Base-by-base conservation (phyloP, 2,888 invertebrate species). In the Aporophyla lueneburgensis region DNA sequence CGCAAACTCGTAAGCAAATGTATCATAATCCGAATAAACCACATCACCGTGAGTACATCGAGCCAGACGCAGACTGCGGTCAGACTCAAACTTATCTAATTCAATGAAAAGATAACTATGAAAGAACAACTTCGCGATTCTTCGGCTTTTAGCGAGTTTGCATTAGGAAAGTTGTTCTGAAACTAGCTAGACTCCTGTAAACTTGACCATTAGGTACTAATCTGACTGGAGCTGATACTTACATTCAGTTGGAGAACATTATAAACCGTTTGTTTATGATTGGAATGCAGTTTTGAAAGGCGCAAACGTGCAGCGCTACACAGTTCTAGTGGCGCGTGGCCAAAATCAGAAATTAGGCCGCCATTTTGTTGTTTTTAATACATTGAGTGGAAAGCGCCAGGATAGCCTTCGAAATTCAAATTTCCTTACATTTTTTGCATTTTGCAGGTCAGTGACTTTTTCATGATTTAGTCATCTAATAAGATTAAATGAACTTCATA, bases 71-170 rank as follows among this genome's bases (percentile, higher is more conserved):
- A 65, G 68, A 72, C 59, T 69, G 68, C 56, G 76, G 76, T 58
- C 56, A 78, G 59, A 51, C 54, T 27, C 14, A 46, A 72, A 83
- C 69, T 83, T 83, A 69, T 72, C 56, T 81, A 69, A 83, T 81
- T 70, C 69, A 83, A 78, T 81, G 72, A 66, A 77, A 69, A 72
- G 19, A 68, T 81, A 69, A 70, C 63, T 79, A 63, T 46, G 43
- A 46, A 76, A 56, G 51, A 66, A 33, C 43, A 51, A 80, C 46
- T 81, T 65, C 53, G 51, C 67, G 51, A 68, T 74, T 75, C 67
- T 76, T 81, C 61, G 40, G 24, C n/a, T 65, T 58, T 65, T 21
- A 33, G 2, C 2, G 19, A 69, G 82, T 65, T 66, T 56, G 67
- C 16, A 49, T n/a, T 56, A 53, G 21, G 33, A 63, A 58, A 74